A percentile compares a stretch with the other conserved stretches of the same genome.
These are phyloP conservation scores for Puffinus mauretanicus DNA, from an alignment of 2,113 vertebrate genomes.

Conservation along the genomic window DNA sequence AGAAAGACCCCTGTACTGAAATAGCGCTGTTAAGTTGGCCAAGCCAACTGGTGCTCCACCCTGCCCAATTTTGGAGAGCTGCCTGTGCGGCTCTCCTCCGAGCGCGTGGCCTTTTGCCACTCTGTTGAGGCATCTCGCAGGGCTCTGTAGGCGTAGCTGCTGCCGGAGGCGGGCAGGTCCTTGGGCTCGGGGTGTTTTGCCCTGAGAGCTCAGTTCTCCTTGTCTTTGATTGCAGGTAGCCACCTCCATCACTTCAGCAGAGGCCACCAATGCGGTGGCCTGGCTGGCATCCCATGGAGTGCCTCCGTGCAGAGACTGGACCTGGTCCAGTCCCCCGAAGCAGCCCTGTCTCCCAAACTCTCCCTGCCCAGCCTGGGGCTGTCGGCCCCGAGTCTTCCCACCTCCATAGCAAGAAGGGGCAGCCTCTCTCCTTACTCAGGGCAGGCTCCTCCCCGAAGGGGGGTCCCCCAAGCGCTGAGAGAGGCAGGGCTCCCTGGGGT, in stretches of 20 bases:
- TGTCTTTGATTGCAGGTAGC: neutral
- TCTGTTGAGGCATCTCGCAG: rapidly evolving
- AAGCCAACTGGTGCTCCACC: neutral
- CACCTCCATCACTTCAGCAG: neutral
- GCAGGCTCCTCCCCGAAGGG: too few relatives aligned
- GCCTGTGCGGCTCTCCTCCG: rapidly evolving
- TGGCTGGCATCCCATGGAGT: neutral
- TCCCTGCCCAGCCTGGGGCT: neutral
- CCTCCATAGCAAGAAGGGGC: neutral
- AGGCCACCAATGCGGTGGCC: too few relatives aligned
- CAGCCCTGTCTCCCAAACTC: rapidly evolving
- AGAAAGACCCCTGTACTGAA: neutral
- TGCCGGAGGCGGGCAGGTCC: neutral
- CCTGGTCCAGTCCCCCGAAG: rapidly evolving
- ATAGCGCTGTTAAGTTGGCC: rapidly evolving
- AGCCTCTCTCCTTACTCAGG: neutral
- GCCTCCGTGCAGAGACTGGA: neutral
- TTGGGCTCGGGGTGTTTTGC: neutral
- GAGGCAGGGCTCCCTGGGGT: neutral
- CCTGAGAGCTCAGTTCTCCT: neutral
- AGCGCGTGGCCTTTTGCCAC: rapidly evolving
- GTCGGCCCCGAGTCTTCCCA: neutral
- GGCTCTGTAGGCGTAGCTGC: neutral
- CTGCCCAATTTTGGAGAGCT: neutral
- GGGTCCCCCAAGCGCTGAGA: rapidly evolving